Evolutionary conservation across 2,888 invertebrate species (phyloP), one percentile per base, ranked within the genome.

Genomic region (Arctia plantaginis): DNA sequence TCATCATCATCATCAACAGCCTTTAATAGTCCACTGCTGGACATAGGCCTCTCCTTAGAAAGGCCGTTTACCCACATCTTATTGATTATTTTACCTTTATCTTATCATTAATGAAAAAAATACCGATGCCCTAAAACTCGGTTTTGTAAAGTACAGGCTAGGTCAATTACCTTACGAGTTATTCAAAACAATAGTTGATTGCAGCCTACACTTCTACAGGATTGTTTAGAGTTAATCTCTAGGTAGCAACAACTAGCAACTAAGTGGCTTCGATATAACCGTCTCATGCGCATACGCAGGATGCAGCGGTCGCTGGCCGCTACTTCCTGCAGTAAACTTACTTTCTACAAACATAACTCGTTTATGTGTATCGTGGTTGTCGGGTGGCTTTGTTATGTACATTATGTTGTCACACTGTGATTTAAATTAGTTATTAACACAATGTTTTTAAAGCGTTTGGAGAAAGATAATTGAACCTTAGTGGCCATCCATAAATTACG

Each of bases 301-400:
- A 82, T 77, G 73, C 62, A 51, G 73, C 74, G 70, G 68, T 51
- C 41, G 62, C 27, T 27, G 51, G 71, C 79, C 81, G 47, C 83
- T 66, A 65, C 35, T 71, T 78, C 81, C 83, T 83, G 82, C 51
- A 18, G n/a, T n/a, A 23, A 35, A 65, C 33, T 47, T 33, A 51
- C 35, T 71, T 51, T 35, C 33, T 18, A 71, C 47, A 70, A 67
- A 55, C 69, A 70, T 71, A 71, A 47, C 65, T 65, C n/a, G 65
- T 71, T 65, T n/a, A 35, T 18, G 62, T 41, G 30, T 62, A 68
- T 47, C 33, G 68, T 51, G 47, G 33, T 44, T 51, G 47, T 69
- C 27, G n/a, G 35, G 35, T 65, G 35, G 35, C 64, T 35, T 65
- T 30, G 30, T 35, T 65, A 65, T 65, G 33, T 20, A 18, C 8